Conservation (phyloP, 2,113 vertebrate genomes). For the Aegithalos caudatus region DNA sequence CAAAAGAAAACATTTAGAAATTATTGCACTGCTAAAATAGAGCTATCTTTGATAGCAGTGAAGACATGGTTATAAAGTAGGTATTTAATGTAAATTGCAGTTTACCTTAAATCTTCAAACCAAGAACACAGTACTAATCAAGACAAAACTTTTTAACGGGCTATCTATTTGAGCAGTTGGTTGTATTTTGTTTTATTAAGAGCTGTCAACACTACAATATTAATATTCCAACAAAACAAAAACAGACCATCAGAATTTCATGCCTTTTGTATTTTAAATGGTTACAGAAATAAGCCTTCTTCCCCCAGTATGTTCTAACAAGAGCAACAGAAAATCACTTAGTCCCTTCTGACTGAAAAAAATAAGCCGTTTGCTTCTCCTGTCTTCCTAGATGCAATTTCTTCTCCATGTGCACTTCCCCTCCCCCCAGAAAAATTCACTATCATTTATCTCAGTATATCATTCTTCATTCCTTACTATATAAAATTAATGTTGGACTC, state of each 20-base stretch:
- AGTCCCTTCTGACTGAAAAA: background rate
- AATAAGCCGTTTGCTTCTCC: background rate
- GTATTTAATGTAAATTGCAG: background rate
- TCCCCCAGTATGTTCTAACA: background rate
- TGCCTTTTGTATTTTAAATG: background rate
- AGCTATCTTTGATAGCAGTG: background rate
- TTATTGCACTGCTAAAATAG: slow-evolving; percentile 14
- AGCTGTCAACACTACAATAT: background rate
- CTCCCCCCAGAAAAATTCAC: background rate
- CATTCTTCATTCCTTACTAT: background rate
- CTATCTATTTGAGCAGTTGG: background rate
- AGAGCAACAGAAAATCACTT: background rate
- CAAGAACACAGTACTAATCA: background rate
- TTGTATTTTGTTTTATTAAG: background rate
- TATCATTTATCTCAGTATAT: background rate
- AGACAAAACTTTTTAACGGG: background rate
- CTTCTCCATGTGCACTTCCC: background rate
- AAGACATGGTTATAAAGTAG: background rate
- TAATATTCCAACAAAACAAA: background rate
- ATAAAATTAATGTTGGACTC: background rate
- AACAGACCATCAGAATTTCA: background rate
- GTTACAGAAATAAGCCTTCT: background rate
- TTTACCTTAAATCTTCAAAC: background rate
- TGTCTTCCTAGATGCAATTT: background rate
- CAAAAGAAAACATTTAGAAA: slow-evolving; percentile 34